Base-by-base conservation (phyloP, 92 coral and sea anemone species). In the Porites lobata region DNA sequence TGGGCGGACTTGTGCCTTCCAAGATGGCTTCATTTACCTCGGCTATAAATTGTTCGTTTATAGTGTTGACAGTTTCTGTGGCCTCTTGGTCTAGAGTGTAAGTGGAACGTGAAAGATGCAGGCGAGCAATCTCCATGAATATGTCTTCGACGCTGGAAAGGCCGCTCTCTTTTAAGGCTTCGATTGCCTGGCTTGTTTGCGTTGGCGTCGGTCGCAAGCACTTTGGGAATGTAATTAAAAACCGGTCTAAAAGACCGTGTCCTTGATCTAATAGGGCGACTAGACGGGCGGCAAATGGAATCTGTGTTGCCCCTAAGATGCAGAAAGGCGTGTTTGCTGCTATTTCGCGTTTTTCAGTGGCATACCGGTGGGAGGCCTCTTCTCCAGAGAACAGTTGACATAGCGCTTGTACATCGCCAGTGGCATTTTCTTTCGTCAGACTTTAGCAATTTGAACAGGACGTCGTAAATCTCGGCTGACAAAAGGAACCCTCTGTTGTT, bases 381-480 rank as follows among this genome's bases (percentile, higher is more conserved):
- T 90, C 93, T 1, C 90, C 88, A 0, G 88, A 90, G 69, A 90
- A 90, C 9, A 86, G 69, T 56, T 86, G 51, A 11, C 94, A 86
- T 0, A 86, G 52, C 9, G 54, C 12, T 18, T 90, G 90, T 2
- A 65, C 84, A 62, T 85, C 87, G 0, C 90, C 90, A 0, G 85
- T 64, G 5, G 84, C 93, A 56, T 86, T 65, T 13, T 90, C 90
- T 21, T n/a, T 85, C 90, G n/a, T 86, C 93, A 1, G 81, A 73
- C 54, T 90, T 90, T 4, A 86, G 76, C 17, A 90, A 20, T 69
- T 86, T 90, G 69, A 64, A 26, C 29, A 90, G 54, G 4, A 90
- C 67, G 32, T 90, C 88, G 70, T 26, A 80, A 0, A 90, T 10
- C 51, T 88, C 91, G 13, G 87, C 77, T 3, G 92, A 88, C 0